Conservation (phyloP, 23 tunicate species). For the Trididemnum miniatum region DNA sequence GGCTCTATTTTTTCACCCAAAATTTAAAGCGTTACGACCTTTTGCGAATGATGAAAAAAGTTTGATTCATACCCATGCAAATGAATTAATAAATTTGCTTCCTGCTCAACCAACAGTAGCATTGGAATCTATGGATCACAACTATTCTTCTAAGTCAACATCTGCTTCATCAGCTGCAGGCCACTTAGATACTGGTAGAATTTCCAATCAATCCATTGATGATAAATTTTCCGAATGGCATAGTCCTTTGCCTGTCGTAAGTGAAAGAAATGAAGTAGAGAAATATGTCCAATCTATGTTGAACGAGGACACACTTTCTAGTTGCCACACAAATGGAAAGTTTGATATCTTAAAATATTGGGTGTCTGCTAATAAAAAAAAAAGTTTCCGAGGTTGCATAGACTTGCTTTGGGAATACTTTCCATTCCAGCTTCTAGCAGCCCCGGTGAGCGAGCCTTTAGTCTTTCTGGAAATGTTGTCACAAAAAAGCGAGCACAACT, state of each 20-base stretch:
- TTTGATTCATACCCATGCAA: not conserved
- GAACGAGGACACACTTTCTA: not conserved
- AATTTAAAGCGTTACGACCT: not conserved
- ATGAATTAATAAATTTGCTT: not conserved
- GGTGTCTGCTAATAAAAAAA: not conserved
- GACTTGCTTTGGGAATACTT: not conserved
- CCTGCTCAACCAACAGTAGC: not conserved
- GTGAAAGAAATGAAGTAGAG: not conserved
- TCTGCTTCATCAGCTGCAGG: too few species aligned
- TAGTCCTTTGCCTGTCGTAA: not conserved
- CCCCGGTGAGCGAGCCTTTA: constrained; percentile 20
- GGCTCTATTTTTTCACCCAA: not conserved
- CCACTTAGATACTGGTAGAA: too few species aligned
- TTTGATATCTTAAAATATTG: not conserved
- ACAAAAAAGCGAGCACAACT: not conserved
- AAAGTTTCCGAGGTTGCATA: not conserved
- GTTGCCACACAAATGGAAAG: not conserved
- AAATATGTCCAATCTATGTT: not conserved
- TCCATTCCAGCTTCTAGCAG: not conserved
- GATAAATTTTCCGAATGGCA: constrained; percentile 12
- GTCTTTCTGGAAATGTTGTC: not conserved
- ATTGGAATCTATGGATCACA: not conserved
- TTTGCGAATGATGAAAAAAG: not conserved
- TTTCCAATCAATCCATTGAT: too few species aligned
- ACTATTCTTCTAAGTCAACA: not conserved